Conservation (phyloP, 2,888 invertebrate species). For the Malthinus flaveolus region DNA sequence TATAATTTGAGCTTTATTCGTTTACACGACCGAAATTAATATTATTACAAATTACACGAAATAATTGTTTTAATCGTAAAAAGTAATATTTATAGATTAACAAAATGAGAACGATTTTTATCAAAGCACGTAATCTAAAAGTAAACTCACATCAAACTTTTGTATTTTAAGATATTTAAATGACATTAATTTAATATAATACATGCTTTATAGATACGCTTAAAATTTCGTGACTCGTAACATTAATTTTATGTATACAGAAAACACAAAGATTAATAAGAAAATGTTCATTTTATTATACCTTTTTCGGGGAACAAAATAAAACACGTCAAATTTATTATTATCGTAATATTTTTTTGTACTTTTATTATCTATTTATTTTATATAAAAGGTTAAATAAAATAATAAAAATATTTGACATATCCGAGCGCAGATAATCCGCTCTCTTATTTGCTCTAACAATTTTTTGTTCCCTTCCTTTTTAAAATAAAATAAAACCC, state of each 20-base stretch:
- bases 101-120: slow-evolving; percentile 4
- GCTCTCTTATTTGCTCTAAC: too few relatives aligned
- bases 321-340: too few relatives aligned
- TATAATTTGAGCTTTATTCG: too few relatives aligned
- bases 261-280: neutral
- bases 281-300: neutral
- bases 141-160: slow-evolving; percentile 1
- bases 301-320: too few relatives aligned
- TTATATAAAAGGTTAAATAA: too few relatives aligned
- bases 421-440: too few relatives aligned
- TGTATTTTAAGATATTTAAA: slow-evolving; percentile 1
- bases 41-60: neutral
- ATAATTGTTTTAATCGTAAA: slow-evolving; percentile 1
- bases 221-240: slow-evolving; percentile 2
- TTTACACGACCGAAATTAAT: too few relatives aligned
- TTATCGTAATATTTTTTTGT: too few relatives aligned
- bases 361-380: too few relatives aligned
- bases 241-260: slow-evolving; percentile 2
- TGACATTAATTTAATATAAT: neutral
- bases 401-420: too few relatives aligned
- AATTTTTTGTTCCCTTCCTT: too few relatives aligned
- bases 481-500: too few relatives aligned
- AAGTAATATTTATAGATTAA: slow-evolving; percentile 7
- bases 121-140: slow-evolving; percentile 2
- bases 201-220: neutral